Base-by-base conservation (phyloP, 2,797 vertebrate species). In the Agapornis canus region DNA sequence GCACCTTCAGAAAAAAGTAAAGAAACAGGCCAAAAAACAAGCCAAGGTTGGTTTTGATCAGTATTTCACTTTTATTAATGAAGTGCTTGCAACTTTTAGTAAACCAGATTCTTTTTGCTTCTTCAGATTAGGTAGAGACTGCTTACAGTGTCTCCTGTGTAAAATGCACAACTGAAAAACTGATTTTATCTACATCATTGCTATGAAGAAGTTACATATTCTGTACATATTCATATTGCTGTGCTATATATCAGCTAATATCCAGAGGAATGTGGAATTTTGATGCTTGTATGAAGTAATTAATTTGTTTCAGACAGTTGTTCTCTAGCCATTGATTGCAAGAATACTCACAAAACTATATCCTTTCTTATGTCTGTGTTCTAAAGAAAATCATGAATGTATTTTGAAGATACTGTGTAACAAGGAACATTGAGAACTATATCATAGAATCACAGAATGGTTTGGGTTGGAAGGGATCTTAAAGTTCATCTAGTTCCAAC, bases 21-120 rank as follows among this genome's bases (percentile, higher is more conserved):
- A 99, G 97, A 99, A 99, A 86, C 99, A 99, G 93, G 99, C 99
- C 45, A 99, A 98, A 97, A 99, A 99, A 92, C 99, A 99, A 96
- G 98, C 99, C 63, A 99, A 99, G 99, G 99, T 99, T 96, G 60
- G 98, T 97, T 86, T 82, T 61, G 43, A 61, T 71, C 35, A 65
- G 4, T 70, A 21, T 68, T 93, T 82, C 9, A 26, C 49, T 95
- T 76, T 31, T 51, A 39, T 39, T 81, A 63, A 51, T 73, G 13
- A 72, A 49, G 19, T 35, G 31, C 21, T 90, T 90, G 61, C 20
- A 79, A 9, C 35, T 78, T 65, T 19, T 69, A 35, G 17, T 81
- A 63, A 47, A 64, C 69, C 2, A 52, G 27, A 4, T 37, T 87
- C 0, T 40, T 82, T 88, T 85, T 83, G n/a, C n/a, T 92, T 78